Evolutionary conservation across 2,888 invertebrate genomes (phyloP).

Genomic region (Serripes groenlandicus): DNA sequence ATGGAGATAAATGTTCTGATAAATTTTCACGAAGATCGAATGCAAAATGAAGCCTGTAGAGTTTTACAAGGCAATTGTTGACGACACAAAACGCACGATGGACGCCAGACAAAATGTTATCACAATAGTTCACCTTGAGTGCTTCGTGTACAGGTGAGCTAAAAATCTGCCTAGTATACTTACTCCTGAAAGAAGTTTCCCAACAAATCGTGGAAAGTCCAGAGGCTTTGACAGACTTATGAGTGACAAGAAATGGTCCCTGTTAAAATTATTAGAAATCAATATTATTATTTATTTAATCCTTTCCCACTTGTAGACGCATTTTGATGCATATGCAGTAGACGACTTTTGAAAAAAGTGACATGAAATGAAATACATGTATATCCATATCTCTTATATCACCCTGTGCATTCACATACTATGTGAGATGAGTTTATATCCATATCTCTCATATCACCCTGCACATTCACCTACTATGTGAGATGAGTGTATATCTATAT

Average conservation of each 20-base stretch:
- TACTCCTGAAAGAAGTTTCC: conserved; percentile 8
- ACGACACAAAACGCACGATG: not conserved
- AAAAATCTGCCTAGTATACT: not conserved
- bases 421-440: too few species aligned
- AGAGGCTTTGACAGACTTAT: not conserved
- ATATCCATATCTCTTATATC: too few species aligned
- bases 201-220: conserved; percentile 5
- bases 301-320: too few species aligned
- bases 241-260: conserved; percentile 7
- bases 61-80: not conserved
- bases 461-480: too few species aligned
- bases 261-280: too few species aligned
- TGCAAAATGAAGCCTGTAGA: not conserved
- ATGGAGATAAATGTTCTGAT: not conserved
- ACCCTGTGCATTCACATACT: too few species aligned
- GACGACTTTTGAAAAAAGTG: too few species aligned
- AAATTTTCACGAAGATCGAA: not conserved
- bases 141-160: not conserved
- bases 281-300: too few species aligned
- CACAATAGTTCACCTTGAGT: not conserved
- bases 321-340: too few species aligned
- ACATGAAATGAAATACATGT: too few species aligned
- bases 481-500: too few species aligned
- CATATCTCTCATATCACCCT: too few species aligned
- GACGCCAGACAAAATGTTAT: not conserved